phyloP scores from a whole-genome alignment of 2,888 invertebrate genomes.

The Protonemura montana region DNA sequence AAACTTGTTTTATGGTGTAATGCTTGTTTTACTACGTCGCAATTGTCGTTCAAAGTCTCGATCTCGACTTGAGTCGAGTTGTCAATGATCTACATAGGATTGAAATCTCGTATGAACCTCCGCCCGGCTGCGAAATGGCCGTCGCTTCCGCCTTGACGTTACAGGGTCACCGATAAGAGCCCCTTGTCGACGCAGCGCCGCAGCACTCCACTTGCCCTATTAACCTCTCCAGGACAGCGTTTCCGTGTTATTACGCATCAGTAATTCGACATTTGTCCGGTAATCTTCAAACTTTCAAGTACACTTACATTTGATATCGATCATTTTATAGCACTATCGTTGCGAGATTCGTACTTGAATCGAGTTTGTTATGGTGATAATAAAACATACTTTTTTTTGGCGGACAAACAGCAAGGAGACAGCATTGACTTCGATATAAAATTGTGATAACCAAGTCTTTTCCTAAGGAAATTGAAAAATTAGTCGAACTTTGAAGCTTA shows the following conservation, averaged over 20 bases:
- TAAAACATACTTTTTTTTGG: too few relatives aligned
- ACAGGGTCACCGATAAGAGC: background rate
- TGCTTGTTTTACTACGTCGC: background rate
- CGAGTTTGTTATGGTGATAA: too few relatives aligned
- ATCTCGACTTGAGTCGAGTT: background rate
- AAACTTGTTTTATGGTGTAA: slow-evolving; percentile 32
- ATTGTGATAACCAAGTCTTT: background rate
- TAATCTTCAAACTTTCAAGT: background rate
- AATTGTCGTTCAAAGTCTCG: slow-evolving; percentile 18
- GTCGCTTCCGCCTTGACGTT: background rate
- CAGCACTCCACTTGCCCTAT: background rate
- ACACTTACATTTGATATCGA: background rate
- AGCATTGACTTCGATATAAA: too few relatives aligned
- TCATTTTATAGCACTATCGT: too few relatives aligned
- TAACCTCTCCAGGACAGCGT: background rate
- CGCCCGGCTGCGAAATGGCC: background rate
- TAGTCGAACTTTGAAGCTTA: background rate
- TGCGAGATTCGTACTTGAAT: too few relatives aligned
- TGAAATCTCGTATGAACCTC: background rate
- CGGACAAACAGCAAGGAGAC: too few relatives aligned
- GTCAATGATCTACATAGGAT: slow-evolving; percentile 19
- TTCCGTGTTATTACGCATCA: background rate
- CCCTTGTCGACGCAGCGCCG: background rate
- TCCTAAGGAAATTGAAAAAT: background rate
- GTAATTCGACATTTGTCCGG: background rate